Evolutionary conservation across 2,113 vertebrate genomes (phyloP).

Genomic region (Ibidorhyncha struthersii): DNA sequence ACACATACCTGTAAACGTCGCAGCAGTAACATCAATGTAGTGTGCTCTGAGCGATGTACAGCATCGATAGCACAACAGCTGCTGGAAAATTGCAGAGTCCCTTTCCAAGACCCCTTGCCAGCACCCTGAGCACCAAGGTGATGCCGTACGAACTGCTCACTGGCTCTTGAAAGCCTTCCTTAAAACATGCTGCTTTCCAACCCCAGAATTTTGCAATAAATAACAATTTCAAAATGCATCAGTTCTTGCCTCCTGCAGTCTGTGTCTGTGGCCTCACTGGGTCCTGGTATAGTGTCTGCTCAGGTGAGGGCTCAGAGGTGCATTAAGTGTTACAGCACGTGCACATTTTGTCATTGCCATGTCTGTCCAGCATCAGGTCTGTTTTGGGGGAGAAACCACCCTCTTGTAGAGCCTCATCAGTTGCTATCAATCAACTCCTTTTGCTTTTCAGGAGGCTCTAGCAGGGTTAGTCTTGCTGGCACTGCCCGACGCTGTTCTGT

Average conservation of each 20-base stretch:
- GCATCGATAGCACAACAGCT: not conserved
- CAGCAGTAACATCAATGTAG: not conserved
- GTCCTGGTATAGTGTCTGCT: accelerated
- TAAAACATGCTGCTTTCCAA: not conserved
- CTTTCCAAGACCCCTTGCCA: not conserved
- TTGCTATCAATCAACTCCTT: not conserved
- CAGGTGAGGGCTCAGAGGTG: not conserved
- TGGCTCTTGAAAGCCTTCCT: not conserved
- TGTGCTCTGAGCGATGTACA: not conserved
- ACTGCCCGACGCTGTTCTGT: not conserved
- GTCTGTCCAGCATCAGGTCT: not conserved
- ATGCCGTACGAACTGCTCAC: accelerated
- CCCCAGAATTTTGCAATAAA: not conserved
- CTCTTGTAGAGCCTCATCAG: not conserved
- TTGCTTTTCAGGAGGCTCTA: not conserved
- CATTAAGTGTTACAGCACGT: not conserved
- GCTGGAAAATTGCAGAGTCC: not conserved
- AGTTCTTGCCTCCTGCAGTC: not conserved
- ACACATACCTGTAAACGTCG: not conserved
- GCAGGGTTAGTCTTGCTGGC: not conserved
- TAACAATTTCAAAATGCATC: not conserved
- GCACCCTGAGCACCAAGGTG: not conserved
- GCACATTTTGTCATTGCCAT: accelerated
- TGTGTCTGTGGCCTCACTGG: not conserved
- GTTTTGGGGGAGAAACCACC: not conserved